These are phyloP conservation scores for Erethizon dorsatum DNA, from an alignment of 2,797 vertebrate genomes.

Conservation along the genomic window DNA sequence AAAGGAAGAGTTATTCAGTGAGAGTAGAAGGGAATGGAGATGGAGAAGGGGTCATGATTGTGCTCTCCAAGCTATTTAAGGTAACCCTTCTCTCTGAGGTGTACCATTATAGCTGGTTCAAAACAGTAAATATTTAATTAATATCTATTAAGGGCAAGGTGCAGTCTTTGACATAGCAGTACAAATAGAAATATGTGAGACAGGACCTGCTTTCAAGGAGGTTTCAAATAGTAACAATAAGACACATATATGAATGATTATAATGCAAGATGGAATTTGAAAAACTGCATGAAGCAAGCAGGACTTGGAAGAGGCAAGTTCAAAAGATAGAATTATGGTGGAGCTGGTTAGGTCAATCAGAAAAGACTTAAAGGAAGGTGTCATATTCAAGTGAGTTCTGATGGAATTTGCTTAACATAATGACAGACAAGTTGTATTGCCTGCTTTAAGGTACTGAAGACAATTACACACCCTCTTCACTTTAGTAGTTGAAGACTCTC, in stretches of 20 bases:
- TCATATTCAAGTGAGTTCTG: background rate
- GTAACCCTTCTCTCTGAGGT: background rate
- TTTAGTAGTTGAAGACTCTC: background rate
- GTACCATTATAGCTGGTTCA: background rate
- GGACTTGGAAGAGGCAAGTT: background rate
- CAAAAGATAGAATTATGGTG: background rate
- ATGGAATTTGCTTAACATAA: background rate
- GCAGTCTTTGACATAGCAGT: background rate
- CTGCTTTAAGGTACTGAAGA: background rate
- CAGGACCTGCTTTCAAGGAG: background rate
- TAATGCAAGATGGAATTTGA: background rate
- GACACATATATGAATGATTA: background rate
- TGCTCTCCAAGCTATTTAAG: background rate
- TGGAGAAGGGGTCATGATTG: background rate
- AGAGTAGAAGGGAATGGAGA: background rate
- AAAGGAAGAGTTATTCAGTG: background rate
- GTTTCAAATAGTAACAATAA: background rate
- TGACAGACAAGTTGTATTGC: background rate
- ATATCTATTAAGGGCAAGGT: background rate
- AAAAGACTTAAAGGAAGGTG: background rate
- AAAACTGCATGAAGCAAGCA: background rate
- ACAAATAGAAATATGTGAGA: constrained; percentile 2
- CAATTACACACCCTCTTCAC: background rate
- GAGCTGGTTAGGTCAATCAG: background rate
- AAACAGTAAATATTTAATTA: background rate